Conservation (phyloP, 2,888 invertebrate species). For the Furcula furcula region DNA sequence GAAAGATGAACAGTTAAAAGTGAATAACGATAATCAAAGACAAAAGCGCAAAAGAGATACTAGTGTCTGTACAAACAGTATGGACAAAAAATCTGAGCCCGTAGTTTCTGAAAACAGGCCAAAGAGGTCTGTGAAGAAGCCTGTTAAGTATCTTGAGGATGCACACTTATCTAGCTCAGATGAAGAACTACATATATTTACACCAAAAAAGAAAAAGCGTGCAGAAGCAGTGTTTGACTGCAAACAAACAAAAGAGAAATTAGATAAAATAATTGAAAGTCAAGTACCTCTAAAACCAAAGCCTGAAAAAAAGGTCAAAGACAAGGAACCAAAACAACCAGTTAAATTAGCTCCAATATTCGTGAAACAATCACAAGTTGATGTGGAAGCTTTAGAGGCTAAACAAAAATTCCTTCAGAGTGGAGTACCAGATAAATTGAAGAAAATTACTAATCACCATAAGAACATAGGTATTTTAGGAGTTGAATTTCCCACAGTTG, state of each 20-base stretch:
- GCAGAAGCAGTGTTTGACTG: slow-evolving; percentile 5
- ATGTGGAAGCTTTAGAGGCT: slow-evolving; percentile 83
- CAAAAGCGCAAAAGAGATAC: slow-evolving; percentile 19
- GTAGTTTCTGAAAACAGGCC: slow-evolving; percentile 43
- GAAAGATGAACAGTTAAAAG: slow-evolving; percentile 1
- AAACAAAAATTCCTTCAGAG: slow-evolving; percentile 86
- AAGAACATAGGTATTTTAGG: slow-evolving; percentile 55
- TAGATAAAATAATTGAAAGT: slow-evolving; percentile 2
- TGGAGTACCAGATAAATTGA: slow-evolving; percentile 85
- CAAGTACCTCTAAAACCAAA: slow-evolving; percentile 8
- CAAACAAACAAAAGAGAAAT: slow-evolving; percentile 1
- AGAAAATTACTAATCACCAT: slow-evolving; percentile 77
- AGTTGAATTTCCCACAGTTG: slow-evolving; percentile 82
- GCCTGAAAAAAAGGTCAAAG: slow-evolving; percentile 13
- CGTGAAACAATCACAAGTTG: slow-evolving; percentile 80
- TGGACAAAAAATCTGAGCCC: slow-evolving; percentile 1
- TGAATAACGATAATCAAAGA: slow-evolving; percentile 12
- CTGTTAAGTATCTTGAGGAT: slow-evolving; percentile 63
- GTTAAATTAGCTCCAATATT: slow-evolving; percentile 88
- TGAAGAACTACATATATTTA: slow-evolving; percentile 69
- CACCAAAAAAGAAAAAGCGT: slow-evolving; percentile 61
- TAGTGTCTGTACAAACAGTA: not conserved
- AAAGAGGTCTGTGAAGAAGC: slow-evolving; percentile 59
- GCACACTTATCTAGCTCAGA: slow-evolving; percentile 55
- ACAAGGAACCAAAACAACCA: slow-evolving; percentile 20